Percentiles rank a stretch among this genome's conserved stretches.
Evolutionary conservation across 1,140 invertebrate species (phyloP).

Genomic region (Zaprionus vittiger): DNA sequence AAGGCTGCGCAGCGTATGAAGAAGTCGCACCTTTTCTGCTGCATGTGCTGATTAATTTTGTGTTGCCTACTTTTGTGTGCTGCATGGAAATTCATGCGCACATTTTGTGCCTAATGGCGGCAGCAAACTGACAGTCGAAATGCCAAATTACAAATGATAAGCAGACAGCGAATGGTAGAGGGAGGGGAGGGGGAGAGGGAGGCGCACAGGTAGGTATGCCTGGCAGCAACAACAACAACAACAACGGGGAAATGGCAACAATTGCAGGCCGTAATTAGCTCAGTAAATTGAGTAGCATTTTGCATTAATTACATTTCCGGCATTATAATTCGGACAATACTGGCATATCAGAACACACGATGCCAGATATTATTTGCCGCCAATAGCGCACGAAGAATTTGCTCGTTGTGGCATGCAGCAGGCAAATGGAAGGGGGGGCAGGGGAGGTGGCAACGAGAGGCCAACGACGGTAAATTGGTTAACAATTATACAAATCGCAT

Average conservation of each 20-base stretch:
- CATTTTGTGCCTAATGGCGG: conserved; percentile 47
- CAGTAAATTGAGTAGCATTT: conserved; percentile 65
- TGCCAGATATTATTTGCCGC: conserved; percentile 30
- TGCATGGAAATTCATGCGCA: conserved; percentile 10
- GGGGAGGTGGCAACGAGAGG: conserved; percentile 15
- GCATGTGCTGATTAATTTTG: background rate
- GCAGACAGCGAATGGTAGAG: conserved; percentile 3
- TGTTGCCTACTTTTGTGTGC: conserved; percentile 35
- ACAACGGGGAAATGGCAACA: conserved; percentile 17
- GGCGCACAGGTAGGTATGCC: background rate
- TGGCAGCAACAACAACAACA: conserved; percentile 20
- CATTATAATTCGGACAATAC: conserved; percentile 63
- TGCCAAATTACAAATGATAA: conserved; percentile 38
- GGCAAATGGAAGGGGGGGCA: background rate
- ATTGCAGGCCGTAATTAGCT: conserved; percentile 51
- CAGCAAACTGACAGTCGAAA: conserved; percentile 26
- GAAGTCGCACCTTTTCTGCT: background rate
- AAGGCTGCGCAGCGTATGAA: background rate
- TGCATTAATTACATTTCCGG: conserved; percentile 76
- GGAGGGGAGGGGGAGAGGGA: no score
- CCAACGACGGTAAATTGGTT: conserved; percentile 68
- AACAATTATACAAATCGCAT: conserved; percentile 78
- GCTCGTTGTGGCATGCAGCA: conserved; percentile 17
- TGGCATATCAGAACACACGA: conserved; percentile 48
- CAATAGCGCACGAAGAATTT: conserved; percentile 19